phyloP scores from a whole-genome alignment of 2,888 invertebrate genomes.

The Ceratothoa steindachneri region DNA sequence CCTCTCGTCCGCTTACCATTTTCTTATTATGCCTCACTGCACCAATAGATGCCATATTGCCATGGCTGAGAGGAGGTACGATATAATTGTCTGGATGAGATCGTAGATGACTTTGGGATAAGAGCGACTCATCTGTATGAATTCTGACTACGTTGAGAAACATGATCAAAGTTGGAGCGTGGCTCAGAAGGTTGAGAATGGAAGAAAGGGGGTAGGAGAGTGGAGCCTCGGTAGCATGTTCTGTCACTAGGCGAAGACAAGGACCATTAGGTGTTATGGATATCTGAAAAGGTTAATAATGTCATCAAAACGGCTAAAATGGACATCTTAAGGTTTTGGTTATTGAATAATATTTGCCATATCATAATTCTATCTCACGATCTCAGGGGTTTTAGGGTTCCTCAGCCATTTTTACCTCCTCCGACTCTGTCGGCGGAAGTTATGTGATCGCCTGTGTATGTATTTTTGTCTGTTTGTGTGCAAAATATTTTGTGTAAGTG shows the following conservation, averaged over 20 bases:
- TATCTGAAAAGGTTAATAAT: constrained; percentile 25
- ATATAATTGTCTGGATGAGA: constrained; percentile 18
- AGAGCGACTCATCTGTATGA: not conserved
- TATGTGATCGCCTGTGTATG: no score
- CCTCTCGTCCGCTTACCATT: not conserved
- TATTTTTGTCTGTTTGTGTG: no score
- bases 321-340: no score
- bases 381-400: no score
- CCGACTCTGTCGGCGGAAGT: no score
- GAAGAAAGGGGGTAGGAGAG: constrained; percentile 22
- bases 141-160: constrained; percentile 29
- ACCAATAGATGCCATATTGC: constrained; percentile 31
- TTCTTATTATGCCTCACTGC: not conserved
- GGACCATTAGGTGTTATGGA: constrained; percentile 39
- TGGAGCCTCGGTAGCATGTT: not conserved
- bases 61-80: constrained; percentile 34
- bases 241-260: constrained; percentile 5
- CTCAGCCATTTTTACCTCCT: no score
- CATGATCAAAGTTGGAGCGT: constrained; percentile 27
- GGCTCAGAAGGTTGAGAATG: constrained; percentile 15
- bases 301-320: not conserved
- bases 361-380: no score
- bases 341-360: no score
- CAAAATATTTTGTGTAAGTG: no score
- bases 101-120: not conserved